Evolutionary conservation across 2,113 vertebrate species (phyloP).

Genomic region (Xiphophorus maculatus): DNA sequence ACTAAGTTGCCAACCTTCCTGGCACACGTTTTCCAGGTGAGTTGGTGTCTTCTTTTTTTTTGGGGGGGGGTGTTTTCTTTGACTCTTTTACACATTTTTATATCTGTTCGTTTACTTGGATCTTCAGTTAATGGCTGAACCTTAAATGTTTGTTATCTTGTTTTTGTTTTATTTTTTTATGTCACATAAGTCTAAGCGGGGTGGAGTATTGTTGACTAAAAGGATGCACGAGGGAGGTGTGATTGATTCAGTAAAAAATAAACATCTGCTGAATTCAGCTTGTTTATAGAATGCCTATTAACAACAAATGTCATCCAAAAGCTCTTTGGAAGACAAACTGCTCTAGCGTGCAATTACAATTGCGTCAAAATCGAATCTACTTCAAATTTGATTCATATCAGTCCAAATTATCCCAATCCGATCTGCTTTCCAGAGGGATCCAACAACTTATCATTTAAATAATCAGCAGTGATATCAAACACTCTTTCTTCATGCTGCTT

Average conservation of each 20-base stretch:
- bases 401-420: background rate
- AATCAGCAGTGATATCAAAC: background rate
- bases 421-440: background rate
- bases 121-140: background rate
- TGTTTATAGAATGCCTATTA: too few relatives aligned
- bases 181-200: background rate
- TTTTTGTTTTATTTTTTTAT: too few relatives aligned
- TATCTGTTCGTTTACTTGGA: background rate
- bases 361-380: background rate
- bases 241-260: too few relatives aligned
- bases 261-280: too few relatives aligned
- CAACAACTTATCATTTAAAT: background rate
- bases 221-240: too few relatives aligned
- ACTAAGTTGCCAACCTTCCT: slow-evolving; percentile 47
- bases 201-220: too few relatives aligned
- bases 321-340: too few relatives aligned
- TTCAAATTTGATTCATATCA: background rate
- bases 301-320: too few relatives aligned
- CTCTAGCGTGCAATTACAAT: too few relatives aligned
- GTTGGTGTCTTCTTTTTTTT: slow-evolving; percentile 9
- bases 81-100: background rate
- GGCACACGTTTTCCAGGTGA: slow-evolving; percentile 56
- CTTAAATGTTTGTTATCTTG: too few relatives aligned
- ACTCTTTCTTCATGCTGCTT: background rate
- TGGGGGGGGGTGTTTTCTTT: too few relatives aligned